phyloP scores from a whole-genome alignment of 2,888 invertebrate species.

The Caenorhabditis wallacei region DNA sequence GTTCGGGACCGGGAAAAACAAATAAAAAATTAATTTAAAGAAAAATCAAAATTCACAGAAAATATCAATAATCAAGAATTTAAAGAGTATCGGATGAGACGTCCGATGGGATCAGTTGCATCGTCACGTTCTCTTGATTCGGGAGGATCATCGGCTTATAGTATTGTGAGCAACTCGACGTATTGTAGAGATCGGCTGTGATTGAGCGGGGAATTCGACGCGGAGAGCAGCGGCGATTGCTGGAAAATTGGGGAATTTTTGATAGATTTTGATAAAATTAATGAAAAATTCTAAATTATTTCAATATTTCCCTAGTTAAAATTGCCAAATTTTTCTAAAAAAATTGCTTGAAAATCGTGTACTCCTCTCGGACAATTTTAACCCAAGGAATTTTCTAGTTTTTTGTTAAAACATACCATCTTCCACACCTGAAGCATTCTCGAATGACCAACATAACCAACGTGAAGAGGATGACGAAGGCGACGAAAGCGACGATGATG shows the following conservation, averaged over 20 bases:
- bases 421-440: not conserved
- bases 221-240: not conserved
- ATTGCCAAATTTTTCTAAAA: too few relatives aligned
- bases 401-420: not conserved
- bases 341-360: too few relatives aligned
- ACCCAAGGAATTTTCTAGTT: not conserved
- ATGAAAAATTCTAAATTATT: too few relatives aligned
- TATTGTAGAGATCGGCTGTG: conserved; percentile 54
- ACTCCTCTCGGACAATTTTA: too few relatives aligned
- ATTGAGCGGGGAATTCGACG: not conserved
- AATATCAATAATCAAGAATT: not conserved
- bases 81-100: conserved; percentile 8
- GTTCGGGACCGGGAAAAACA: not conserved
- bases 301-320: too few relatives aligned
- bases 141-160: conserved; percentile 43
- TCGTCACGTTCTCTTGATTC: conserved; percentile 43
- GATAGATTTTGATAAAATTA: too few relatives aligned
- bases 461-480: not conserved
- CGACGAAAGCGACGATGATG: not conserved
- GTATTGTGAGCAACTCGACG: conserved; percentile 45
- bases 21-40: not conserved
- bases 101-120: conserved; percentile 48
- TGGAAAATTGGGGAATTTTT: not conserved
- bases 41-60: conserved; percentile 3
- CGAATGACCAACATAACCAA: not conserved